Percentiles rank a stretch among this genome's conserved stretches.
phyloP scores from a whole-genome alignment of 2,113 vertebrate genomes.

The Amphilophus citrinellus region DNA sequence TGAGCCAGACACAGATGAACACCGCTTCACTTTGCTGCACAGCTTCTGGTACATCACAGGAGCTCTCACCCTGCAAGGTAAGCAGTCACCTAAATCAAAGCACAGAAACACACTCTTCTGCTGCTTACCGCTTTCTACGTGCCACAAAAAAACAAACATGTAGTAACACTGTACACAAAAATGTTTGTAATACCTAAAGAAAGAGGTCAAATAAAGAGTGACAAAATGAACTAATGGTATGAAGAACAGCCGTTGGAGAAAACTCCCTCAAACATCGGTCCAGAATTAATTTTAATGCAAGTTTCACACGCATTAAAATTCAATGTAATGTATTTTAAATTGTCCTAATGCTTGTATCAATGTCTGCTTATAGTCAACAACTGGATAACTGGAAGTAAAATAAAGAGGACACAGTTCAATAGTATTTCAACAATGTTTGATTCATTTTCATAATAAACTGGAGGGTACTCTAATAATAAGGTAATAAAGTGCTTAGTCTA shows the following conservation, averaged over 20 bases:
- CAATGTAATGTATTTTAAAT: neutral
- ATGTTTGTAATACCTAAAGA: neutral
- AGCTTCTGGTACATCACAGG: constrained; percentile 91
- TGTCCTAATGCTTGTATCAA: neutral
- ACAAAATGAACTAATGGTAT: neutral
- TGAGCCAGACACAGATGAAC: constrained; percentile 81
- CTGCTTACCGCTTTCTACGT: neutral
- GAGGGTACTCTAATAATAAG: neutral
- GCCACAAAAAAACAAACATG: neutral
- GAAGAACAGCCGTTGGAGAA: neutral
- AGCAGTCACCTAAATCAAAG: neutral
- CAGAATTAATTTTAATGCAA: neutral
- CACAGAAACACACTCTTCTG: neutral
- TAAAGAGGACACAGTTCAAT: neutral
- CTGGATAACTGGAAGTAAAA: neutral
- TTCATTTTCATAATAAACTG: neutral
- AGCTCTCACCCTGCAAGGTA: constrained; percentile 90
- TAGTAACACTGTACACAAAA: neutral
- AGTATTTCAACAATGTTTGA: neutral
- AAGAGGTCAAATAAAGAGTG: neutral
- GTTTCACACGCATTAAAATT: neutral
- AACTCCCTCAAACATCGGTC: too few relatives aligned
- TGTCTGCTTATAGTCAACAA: neutral
- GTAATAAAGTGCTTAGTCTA: neutral
- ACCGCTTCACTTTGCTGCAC: constrained; percentile 86